Conservation (phyloP, 1,140 invertebrate genomes). For the Drosophila sp. region DNA sequence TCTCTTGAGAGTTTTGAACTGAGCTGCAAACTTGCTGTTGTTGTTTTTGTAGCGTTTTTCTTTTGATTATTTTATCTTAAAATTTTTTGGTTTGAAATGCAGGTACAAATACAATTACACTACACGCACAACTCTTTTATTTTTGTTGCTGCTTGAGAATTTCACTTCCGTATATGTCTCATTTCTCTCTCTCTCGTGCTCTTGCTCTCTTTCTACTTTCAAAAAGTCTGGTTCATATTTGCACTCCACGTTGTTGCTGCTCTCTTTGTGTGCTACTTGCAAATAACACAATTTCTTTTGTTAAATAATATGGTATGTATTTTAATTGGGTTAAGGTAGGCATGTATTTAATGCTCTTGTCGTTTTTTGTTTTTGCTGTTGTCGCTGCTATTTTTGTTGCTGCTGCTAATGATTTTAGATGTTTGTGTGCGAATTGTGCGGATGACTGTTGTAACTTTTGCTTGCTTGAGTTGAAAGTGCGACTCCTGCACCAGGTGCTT, state of each 20-base stretch:
- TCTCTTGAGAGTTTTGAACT: conserved; percentile 52
- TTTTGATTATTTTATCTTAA: conserved; percentile 39
- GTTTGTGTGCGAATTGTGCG: conserved; percentile 26
- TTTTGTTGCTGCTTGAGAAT: conserved; percentile 64
- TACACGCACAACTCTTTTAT: conserved; percentile 35
- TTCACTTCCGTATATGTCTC: conserved; percentile 75
- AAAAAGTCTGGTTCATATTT: conserved; percentile 70
- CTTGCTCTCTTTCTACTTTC: conserved; percentile 60
- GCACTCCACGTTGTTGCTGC: conserved; percentile 53
- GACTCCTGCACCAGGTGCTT: conserved; percentile 77
- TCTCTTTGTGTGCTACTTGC: conserved; percentile 67
- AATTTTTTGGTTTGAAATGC: conserved; percentile 55
- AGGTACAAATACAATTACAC: conserved; percentile 42
- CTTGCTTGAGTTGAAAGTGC: conserved; percentile 64
- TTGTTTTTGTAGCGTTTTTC: conserved; percentile 25
- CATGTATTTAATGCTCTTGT: conserved; percentile 63
- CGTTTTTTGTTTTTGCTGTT: conserved; percentile 34
- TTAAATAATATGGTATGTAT: conserved; percentile 82
- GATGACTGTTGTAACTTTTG: conserved; percentile 46
- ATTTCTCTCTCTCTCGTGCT: conserved; percentile 45
- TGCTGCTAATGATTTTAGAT: conserved; percentile 30
- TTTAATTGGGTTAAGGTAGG: conserved; percentile 84
- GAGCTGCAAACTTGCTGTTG: conserved; percentile 39
- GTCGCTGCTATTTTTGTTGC: conserved; percentile 24
- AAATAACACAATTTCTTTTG: conserved; percentile 83